Base-by-base conservation (phyloP, 2,888 invertebrate species). In the Hirtodrosophila cameraria region DNA sequence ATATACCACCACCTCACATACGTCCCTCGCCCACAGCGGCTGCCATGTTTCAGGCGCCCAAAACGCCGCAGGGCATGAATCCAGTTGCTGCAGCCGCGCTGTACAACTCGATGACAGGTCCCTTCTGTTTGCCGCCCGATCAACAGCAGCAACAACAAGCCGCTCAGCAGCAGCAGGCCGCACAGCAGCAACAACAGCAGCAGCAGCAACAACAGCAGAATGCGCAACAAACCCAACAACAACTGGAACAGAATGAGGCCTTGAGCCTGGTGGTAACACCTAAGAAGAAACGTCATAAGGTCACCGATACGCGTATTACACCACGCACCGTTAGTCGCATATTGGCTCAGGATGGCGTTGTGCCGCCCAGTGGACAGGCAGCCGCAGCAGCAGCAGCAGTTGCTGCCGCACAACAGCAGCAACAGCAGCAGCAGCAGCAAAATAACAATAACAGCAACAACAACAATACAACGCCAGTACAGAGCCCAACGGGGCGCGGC, bases 241-340 rank as follows among this genome's bases (percentile, higher is more conserved):
- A 93, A 88, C 94, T 96, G 33, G 97, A 97, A 90, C 97, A 97
- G 90, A 97, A 97, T 90, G 98, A 98, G 90, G 97, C 98, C 2
- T 94, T 99, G 55, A 97, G 97, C 89, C 93, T 98, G 84, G 98
- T 99, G 59, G 97, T 98, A 78, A 96, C 97, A 39, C 97, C 97
- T 1, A 98, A 98, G 92, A 98, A 98, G 93, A 98, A 98, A 92
- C 93, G 99, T 53, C 98, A 98, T 89, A 99, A 99, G 95, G 97
- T 98, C 87, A 98, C 98, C 28, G 97, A 97, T 89, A 97, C 97
- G 50, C 93, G 97, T 80, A 96, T 97, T 78, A 97, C 97, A 25
- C 97, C 97, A 15, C 93, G 97, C 74, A 97, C 97, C 42, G 97
- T 97, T 38, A 96, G 96, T 90, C 93, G 97, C 73, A 95, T 97